Conservation (phyloP, 2,113 vertebrate species). For the Myotis davidii region DNA sequence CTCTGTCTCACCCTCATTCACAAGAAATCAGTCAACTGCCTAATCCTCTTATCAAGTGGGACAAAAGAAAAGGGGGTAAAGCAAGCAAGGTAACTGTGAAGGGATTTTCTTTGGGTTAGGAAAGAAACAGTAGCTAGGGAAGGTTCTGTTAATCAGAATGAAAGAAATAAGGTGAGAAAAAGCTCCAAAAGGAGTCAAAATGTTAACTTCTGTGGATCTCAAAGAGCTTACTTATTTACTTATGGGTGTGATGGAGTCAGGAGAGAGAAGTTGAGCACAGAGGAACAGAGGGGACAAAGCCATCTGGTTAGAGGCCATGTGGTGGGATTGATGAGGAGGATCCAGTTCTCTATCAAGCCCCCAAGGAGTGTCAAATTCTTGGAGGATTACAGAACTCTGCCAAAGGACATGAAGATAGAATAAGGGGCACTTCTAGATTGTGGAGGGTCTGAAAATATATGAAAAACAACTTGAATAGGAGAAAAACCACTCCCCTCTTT, state of each 20-base stretch:
- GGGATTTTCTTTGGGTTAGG: conserved; percentile 15
- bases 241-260: background rate
- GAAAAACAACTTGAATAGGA: background rate
- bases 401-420: background rate
- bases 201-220: background rate
- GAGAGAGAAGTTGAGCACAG: background rate
- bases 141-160: background rate
- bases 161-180: conserved; percentile 35
- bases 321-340: background rate
- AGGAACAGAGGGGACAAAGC: background rate
- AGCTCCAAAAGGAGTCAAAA: conserved; percentile 45
- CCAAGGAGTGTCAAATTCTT: background rate
- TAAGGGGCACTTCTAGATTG: background rate
- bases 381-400: background rate
- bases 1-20: conserved; percentile 47
- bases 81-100: background rate
- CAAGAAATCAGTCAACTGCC: conserved; percentile 53
- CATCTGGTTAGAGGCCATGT: background rate
- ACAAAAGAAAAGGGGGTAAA: background rate
- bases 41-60: conserved; percentile 37
- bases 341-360: background rate
- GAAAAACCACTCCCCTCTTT: background rate
- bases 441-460: background rate
- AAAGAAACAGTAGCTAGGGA: background rate
- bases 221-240: background rate